A percentile compares a stretch with the other conserved stretches of the same genome.
These are phyloP conservation scores for Gallinago undulata DNA, from an alignment of 2,113 vertebrate species.

Conservation along the genomic window DNA sequence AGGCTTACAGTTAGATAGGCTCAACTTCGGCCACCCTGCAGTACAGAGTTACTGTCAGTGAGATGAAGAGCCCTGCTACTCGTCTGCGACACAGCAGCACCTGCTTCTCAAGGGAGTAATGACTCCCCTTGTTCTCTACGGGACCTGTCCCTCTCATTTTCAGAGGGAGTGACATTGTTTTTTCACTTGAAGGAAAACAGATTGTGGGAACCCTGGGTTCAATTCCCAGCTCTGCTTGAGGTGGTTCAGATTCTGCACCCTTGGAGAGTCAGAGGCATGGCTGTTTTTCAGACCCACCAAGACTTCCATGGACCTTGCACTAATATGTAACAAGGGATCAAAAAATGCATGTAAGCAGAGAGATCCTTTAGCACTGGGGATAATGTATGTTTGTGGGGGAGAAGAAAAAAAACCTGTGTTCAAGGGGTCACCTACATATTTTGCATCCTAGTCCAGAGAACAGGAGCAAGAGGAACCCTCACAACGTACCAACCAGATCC, in stretches of 20 bases:
- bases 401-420: neutral
- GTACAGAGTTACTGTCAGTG: neutral
- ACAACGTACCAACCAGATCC: neutral
- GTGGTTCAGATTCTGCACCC: accelerated
- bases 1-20: neutral
- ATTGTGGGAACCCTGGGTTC: neutral
- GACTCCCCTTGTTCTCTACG: neutral
- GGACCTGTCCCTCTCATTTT: neutral
- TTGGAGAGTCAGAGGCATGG: neutral
- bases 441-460: neutral
- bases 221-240: neutral
- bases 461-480: neutral
- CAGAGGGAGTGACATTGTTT: neutral
- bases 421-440: neutral
- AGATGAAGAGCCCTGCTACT: neutral
- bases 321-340: too few relatives aligned
- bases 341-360: neutral
- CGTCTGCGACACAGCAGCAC: neutral
- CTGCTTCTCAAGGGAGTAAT: neutral
- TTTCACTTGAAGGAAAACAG: neutral
- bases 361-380: neutral
- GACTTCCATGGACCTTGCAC: neutral
- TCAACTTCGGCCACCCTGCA: neutral
- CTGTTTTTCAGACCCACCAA: neutral
- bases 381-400: neutral